Percentiles rank a stretch among this genome's conserved stretches.
phyloP scores from a whole-genome alignment of 2,113 vertebrate genomes.

The Pelusios castaneus region DNA sequence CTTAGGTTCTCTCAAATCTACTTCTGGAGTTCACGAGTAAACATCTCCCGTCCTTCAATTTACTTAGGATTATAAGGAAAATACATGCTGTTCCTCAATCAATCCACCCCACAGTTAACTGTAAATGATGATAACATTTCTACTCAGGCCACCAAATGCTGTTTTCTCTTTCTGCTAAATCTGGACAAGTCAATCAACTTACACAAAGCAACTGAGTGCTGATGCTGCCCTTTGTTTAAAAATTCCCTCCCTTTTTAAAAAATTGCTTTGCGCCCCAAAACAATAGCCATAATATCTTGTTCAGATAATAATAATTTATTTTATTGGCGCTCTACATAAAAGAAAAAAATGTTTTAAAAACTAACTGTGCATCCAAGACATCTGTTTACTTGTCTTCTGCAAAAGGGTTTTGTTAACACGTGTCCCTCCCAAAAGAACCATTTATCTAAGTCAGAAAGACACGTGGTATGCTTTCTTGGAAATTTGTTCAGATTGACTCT shows the following conservation, averaged over 20 bases:
- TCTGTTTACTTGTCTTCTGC: constrained; percentile 40
- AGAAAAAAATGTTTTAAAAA: constrained; percentile 19
- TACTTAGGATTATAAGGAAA: background rate
- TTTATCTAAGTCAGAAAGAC: constrained; percentile 12
- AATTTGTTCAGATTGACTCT: constrained; percentile 7
- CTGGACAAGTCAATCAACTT: background rate
- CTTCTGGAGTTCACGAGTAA: constrained; percentile 31
- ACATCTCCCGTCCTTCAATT: constrained; percentile 14
- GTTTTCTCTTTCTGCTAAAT: constrained; percentile 1
- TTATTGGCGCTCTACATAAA: background rate
- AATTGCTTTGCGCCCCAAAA: constrained; percentile 11
- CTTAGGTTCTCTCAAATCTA: constrained; percentile 38
- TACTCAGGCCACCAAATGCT: background rate
- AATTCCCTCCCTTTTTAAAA: background rate
- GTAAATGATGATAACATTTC: background rate
- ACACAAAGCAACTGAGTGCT: background rate
- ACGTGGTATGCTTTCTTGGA: background rate
- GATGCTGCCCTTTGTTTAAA: background rate
- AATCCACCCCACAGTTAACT: background rate
- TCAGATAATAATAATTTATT: constrained; percentile 1
- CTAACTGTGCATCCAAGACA: background rate
- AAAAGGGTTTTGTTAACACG: constrained; percentile 50
- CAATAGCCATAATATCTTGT: background rate
- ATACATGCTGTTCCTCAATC: background rate
- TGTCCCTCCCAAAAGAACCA: constrained; percentile 1